phyloP scores from a whole-genome alignment of 2,113 vertebrate species.

The Bothrops jararaca region DNA sequence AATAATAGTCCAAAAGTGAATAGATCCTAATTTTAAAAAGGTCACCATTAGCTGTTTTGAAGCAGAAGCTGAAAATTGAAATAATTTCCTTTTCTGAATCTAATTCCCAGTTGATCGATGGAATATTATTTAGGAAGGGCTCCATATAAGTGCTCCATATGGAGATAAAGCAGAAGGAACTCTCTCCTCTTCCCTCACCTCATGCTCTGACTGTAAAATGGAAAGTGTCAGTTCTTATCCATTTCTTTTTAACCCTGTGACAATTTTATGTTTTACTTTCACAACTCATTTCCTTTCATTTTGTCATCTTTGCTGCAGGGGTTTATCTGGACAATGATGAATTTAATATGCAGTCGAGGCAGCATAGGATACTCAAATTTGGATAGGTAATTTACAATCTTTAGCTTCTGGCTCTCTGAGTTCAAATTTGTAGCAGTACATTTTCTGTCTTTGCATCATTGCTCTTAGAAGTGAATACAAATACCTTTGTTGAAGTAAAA shows the following conservation, averaged over 20 bases:
- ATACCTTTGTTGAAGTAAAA: background rate
- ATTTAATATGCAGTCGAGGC: slow-evolving; percentile 11
- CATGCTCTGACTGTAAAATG: background rate
- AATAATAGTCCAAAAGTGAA: background rate
- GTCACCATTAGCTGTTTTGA: no score
- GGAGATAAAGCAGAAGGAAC: background rate
- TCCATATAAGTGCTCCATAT: background rate
- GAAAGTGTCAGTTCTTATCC: background rate
- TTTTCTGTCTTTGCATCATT: slow-evolving; percentile 15
- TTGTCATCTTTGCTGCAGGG: slow-evolving; percentile 9
- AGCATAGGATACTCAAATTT: slow-evolving; percentile 2
- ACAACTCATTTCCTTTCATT: slow-evolving; percentile 32
- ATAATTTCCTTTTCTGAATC: background rate
- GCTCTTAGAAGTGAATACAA: background rate
- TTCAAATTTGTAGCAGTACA: slow-evolving; percentile 14
- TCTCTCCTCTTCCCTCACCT: background rate
- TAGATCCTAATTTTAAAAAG: background rate
- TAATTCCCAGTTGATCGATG: background rate
- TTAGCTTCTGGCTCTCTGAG: background rate
- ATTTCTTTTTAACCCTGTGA: slow-evolving; percentile 14
- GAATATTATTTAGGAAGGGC: background rate
- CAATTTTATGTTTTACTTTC: slow-evolving; percentile 8
- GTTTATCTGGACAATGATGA: slow-evolving; percentile 23
- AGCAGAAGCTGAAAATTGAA: background rate
- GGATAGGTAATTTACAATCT: slow-evolving; percentile 16